Conservation (phyloP, 2,113 vertebrate genomes). For the Salvelinus namaycush region DNA sequence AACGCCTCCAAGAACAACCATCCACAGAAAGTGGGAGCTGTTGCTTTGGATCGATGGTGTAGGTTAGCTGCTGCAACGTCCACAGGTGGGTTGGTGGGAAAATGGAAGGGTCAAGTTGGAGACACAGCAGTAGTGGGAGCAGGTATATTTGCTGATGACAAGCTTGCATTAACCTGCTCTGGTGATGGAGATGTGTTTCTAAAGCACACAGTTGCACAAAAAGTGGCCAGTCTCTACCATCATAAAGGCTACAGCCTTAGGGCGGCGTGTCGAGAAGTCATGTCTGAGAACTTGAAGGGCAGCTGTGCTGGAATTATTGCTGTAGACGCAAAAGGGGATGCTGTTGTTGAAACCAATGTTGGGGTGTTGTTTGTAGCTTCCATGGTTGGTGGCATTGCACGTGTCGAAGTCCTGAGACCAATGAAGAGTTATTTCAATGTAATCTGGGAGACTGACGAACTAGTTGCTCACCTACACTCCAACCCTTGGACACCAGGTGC, state of each 20-base stretch:
- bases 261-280: constrained; percentile 72
- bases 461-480: constrained; percentile 71
- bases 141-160: constrained; percentile 75
- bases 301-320: constrained; percentile 75
- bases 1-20: constrained; percentile 67
- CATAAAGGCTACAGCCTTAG: constrained; percentile 69
- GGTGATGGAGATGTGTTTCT: constrained; percentile 79
- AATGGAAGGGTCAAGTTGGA: constrained; percentile 75
- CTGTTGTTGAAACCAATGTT: constrained; percentile 72
- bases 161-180: constrained; percentile 74
- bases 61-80: constrained; percentile 75
- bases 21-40: constrained; percentile 78
- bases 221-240: constrained; percentile 75
- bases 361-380: constrained; percentile 76
- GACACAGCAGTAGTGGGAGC: constrained; percentile 79
- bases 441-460: constrained; percentile 75
- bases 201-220: constrained; percentile 72
- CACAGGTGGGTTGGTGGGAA: constrained; percentile 76
- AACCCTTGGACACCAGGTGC: constrained; percentile 75
- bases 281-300: constrained; percentile 64
- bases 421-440: constrained; percentile 54
- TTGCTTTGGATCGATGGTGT: constrained; percentile 67
- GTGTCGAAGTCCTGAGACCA: constrained; percentile 70
- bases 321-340: constrained; percentile 65
- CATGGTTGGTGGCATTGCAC: constrained; percentile 51